These are phyloP conservation scores for Eulemur rufifrons DNA, from an alignment of 2,113 vertebrate genomes.

Conservation along the genomic window DNA sequence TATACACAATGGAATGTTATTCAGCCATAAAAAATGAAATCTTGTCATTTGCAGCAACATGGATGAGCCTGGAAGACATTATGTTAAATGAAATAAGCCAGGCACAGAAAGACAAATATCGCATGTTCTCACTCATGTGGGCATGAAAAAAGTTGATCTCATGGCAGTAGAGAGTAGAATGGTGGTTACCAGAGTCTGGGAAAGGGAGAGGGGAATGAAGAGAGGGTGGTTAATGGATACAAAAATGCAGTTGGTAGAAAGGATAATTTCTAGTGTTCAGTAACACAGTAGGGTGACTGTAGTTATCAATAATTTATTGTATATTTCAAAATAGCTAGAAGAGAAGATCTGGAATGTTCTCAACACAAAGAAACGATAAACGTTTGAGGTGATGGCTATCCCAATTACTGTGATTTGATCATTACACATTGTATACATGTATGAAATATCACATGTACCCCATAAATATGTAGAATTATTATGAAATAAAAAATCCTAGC, in stretches of 20 bases:
- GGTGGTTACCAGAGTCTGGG: background rate
- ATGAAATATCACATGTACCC: background rate
- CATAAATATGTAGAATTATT: background rate
- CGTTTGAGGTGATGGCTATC: background rate
- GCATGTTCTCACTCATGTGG: background rate
- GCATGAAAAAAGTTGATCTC: background rate
- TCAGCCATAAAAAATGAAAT: background rate
- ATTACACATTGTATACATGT: background rate
- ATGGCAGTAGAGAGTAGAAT: background rate
- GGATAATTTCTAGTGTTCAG: background rate
- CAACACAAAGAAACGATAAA: background rate
- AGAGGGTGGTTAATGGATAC: background rate
- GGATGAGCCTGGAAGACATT: background rate
- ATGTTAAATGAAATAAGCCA: background rate
- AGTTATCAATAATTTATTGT: background rate
- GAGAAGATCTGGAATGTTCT: background rate
- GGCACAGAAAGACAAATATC: background rate
- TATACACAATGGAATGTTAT: background rate
- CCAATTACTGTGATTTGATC: background rate
- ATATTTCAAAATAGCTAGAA: background rate
- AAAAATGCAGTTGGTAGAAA: background rate
- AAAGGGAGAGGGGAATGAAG: background rate
- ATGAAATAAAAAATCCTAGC: background rate
- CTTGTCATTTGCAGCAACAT: background rate
- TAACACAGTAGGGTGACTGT: background rate